These are phyloP conservation scores for Todus mexicanus DNA, from an alignment of 2,797 vertebrate genomes.

Conservation along the genomic window DNA sequence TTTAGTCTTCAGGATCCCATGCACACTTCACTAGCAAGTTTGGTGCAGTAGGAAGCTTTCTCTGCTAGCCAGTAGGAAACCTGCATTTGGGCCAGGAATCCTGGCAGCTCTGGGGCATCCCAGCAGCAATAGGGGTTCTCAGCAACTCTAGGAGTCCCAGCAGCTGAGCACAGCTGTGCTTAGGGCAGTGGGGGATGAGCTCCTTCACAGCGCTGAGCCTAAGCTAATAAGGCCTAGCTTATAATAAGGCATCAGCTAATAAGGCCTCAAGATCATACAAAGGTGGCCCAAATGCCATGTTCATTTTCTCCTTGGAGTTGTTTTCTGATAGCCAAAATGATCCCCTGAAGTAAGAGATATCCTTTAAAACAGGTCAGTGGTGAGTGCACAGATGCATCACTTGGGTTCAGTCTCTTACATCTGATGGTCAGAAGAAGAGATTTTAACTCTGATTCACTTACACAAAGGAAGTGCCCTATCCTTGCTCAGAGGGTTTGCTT, in stretches of 20 bases:
- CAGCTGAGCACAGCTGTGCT: not conserved
- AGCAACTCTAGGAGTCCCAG: not conserved
- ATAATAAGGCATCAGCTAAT: not conserved
- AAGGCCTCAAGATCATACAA: not conserved
- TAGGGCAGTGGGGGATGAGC: not conserved
- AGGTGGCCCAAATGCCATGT: not conserved
- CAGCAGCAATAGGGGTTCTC: not conserved
- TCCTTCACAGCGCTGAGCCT: not conserved
- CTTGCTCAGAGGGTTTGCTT: not conserved
- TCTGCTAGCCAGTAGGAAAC: not conserved
- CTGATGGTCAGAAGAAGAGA: not conserved
- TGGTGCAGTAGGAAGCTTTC: not conserved
- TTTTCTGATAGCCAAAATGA: not conserved
- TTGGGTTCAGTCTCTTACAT: not conserved
- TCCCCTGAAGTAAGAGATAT: not conserved
- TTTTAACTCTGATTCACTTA: not conserved
- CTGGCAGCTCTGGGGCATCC: not conserved
- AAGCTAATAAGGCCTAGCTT: not conserved
- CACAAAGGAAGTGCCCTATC: not conserved
- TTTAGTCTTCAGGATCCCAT: not conserved
- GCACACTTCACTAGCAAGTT: rapidly evolving
- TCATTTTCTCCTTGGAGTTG: not conserved
- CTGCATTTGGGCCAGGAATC: not conserved
- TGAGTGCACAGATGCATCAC: not conserved
- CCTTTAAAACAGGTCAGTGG: not conserved